phyloP scores from a whole-genome alignment of 2,797 vertebrate genomes.

The Fratercula arctica region DNA sequence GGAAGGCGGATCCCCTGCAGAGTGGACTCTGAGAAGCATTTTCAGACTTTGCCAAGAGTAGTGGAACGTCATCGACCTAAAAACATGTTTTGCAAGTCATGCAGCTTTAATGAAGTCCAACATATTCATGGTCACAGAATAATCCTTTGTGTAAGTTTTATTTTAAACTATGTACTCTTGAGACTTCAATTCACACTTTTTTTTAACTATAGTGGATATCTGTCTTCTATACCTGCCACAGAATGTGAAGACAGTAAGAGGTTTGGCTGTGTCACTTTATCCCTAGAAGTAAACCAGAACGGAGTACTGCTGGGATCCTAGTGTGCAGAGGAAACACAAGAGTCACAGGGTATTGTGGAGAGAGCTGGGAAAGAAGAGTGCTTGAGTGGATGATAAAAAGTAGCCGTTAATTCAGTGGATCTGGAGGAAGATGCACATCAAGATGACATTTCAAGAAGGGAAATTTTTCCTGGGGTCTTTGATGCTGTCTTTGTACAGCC shows the following conservation, averaged over 20 bases:
- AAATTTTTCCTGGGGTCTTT: not conserved
- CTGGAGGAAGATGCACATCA: not conserved
- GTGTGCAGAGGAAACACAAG: not conserved
- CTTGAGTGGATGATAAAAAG: not conserved
- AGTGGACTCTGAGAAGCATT: not conserved
- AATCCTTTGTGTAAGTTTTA: not conserved
- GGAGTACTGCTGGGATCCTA: not conserved
- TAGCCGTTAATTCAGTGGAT: not conserved
- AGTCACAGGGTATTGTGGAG: fast-evolving
- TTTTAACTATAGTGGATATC: not conserved
- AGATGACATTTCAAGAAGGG: not conserved
- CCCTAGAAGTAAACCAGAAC: not conserved
- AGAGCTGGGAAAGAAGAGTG: not conserved
- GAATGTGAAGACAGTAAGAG: not conserved
- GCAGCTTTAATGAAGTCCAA: not conserved
- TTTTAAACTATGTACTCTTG: not conserved
- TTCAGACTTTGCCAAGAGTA: not conserved
- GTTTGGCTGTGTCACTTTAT: not conserved
- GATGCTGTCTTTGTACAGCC: not conserved
- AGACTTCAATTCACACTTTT: not conserved
- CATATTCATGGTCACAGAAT: not conserved
- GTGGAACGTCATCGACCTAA: not conserved
- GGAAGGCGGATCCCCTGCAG: not conserved
- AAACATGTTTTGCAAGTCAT: not conserved
- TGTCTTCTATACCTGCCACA: not conserved